Conservation (phyloP, 2,888 invertebrate genomes). For the Cryptocephalus primarius region DNA sequence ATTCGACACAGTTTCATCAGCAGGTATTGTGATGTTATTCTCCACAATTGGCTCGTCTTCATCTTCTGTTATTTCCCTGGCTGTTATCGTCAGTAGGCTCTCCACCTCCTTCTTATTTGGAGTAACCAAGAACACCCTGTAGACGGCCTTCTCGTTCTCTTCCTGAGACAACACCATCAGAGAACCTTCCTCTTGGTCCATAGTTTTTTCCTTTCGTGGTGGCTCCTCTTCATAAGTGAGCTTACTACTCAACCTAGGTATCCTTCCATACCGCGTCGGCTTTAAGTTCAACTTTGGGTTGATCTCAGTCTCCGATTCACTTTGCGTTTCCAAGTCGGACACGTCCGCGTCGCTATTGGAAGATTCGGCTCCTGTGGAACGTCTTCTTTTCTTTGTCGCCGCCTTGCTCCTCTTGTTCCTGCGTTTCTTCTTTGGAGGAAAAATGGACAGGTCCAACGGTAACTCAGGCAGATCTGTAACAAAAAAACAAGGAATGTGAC, state of each 20-base stretch:
- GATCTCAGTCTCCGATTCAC: too few relatives aligned
- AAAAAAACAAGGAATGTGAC: too few relatives aligned
- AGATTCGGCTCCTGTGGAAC: too few relatives aligned
- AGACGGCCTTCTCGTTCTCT: constrained; percentile 36
- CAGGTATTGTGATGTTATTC: constrained; percentile 16
- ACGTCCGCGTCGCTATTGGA: too few relatives aligned
- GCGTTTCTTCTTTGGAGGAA: too few relatives aligned
- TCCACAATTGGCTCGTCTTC: constrained; percentile 6
- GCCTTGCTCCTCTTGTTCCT: too few relatives aligned
- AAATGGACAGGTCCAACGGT: too few relatives aligned
- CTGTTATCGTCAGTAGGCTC: constrained; percentile 18
- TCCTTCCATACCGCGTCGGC: constrained; percentile 38
- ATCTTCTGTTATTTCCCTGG: constrained; percentile 10
- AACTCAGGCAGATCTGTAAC: too few relatives aligned
- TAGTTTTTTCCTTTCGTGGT: neutral
- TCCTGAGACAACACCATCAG: constrained; percentile 40
- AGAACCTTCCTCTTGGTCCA: constrained; percentile 38
- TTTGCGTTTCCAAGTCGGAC: too few relatives aligned
- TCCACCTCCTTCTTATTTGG: constrained; percentile 25
- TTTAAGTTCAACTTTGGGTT: too few relatives aligned
- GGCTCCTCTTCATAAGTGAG: constrained; percentile 5
- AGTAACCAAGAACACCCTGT: constrained; percentile 42
- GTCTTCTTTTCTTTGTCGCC: too few relatives aligned
- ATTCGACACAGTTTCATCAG: constrained; percentile 9
- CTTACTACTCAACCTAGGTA: constrained; percentile 35